A percentile compares a stretch with the other conserved stretches of the same genome.
phyloP scores from a whole-genome alignment of 2,113 vertebrate species.

The Carassius auratus region DNA sequence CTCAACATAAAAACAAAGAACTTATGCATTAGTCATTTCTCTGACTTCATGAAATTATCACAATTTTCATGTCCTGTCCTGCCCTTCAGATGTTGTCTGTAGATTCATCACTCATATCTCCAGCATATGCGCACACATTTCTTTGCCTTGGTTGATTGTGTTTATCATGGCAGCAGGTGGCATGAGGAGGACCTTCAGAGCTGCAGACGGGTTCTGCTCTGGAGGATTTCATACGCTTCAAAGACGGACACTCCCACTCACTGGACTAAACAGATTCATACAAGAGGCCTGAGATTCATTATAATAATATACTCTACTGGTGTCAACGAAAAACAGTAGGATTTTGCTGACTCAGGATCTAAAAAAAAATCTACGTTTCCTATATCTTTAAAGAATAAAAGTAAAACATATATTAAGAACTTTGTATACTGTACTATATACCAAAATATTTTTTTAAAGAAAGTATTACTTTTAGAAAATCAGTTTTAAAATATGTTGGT shows the following conservation, averaged over 20 bases:
- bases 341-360: background rate
- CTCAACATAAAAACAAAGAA: background rate
- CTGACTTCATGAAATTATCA: background rate
- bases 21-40: background rate
- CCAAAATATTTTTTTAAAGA: no score
- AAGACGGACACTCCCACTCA: background rate
- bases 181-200: conserved; percentile 29
- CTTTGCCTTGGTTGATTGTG: background rate
- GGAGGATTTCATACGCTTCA: background rate
- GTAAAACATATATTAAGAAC: no score
- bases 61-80: conserved; percentile 17
- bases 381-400: no score
- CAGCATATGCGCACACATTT: background rate
- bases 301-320: background rate
- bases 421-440: no score
- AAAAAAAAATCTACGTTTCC: background rate
- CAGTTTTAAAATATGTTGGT: no score
- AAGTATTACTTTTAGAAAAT: no score
- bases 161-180: conserved; percentile 28
- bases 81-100: conserved; percentile 11
- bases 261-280: background rate
- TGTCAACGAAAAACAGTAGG: background rate
- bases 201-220: conserved; percentile 26
- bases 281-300: background rate
- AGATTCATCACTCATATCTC: background rate